These are phyloP conservation scores for Habrosyne pyritoides DNA, from an alignment of 2,888 invertebrate species.

Conservation along the genomic window DNA sequence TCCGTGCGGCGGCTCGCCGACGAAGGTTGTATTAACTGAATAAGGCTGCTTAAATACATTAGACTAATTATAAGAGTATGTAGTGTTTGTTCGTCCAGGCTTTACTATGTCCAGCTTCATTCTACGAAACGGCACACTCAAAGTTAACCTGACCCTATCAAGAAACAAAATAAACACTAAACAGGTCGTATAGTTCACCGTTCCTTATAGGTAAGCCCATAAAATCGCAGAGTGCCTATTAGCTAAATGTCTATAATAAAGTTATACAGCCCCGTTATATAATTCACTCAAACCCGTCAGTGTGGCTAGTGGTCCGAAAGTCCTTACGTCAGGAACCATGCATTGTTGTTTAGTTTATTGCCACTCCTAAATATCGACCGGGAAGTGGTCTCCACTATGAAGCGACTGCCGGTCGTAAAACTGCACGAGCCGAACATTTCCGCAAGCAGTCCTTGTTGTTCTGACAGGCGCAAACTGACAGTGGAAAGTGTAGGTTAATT, in stretches of 20 bases:
- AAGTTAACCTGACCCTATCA: neutral
- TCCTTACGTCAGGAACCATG: constrained; percentile 33
- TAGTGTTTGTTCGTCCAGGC: too few species aligned
- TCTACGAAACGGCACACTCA: neutral
- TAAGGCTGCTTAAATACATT: neutral
- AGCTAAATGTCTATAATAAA: constrained; percentile 3
- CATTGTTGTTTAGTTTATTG: constrained; percentile 33
- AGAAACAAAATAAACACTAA: neutral
- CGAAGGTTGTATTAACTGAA: too few species aligned
- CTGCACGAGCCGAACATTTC: constrained; percentile 21
- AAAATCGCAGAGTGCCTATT: neutral
- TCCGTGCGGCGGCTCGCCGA: too few species aligned
- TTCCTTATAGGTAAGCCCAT: neutral
- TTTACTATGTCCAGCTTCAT: too few species aligned
- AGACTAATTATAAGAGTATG: too few species aligned
- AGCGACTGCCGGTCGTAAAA: constrained; percentile 26
- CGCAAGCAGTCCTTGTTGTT: constrained; percentile 12
- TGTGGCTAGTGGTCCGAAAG: constrained; percentile 18
- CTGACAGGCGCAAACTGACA: neutral
- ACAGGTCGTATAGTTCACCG: neutral
- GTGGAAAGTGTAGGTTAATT: neutral
- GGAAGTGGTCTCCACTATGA: constrained; percentile 34
- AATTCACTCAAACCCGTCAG: constrained; percentile 24
- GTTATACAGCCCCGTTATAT: constrained; percentile 6
- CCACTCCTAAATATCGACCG: constrained; percentile 62